Conservation (phyloP, 1,140 invertebrate genomes). For the Drosophila funebris region DNA sequence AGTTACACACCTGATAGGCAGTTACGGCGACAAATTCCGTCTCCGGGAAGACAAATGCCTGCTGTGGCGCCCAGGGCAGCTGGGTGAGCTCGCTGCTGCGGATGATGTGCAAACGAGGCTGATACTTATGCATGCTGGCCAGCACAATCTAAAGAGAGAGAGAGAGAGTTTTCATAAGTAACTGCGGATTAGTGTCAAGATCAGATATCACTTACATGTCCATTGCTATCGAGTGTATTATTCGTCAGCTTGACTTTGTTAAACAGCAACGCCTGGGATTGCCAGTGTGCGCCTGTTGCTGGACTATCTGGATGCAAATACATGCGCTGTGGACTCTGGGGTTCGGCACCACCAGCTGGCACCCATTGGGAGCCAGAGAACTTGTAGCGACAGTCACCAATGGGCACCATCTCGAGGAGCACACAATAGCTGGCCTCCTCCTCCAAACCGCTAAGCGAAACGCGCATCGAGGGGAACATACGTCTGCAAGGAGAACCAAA, state of each 20-base stretch:
- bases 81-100: conserved; percentile 88
- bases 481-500: conserved; percentile 89
- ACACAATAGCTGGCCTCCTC: conserved; percentile 92
- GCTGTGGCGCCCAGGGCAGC: conserved; percentile 87
- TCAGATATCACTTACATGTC: conserved; percentile 88
- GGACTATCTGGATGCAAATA: conserved; percentile 95
- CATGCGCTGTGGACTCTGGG: conserved; percentile 89
- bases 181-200: not conserved
- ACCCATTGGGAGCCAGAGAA: conserved; percentile 91
- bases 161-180: conserved; percentile 26
- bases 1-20: conserved; percentile 90
- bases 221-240: conserved; percentile 91
- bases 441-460: conserved; percentile 89
- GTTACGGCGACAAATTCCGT: conserved; percentile 97
- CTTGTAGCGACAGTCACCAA: conserved; percentile 88
- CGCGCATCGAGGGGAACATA: conserved; percentile 92
- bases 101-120: conserved; percentile 92
- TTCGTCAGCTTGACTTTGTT: conserved; percentile 96
- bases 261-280: conserved; percentile 92
- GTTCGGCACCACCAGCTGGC: conserved; percentile 93
- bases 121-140: conserved; percentile 96
- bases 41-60: conserved; percentile 90
- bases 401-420: conserved; percentile 90
- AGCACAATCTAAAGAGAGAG: conserved; percentile 89
- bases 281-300: conserved; percentile 93